These are phyloP conservation scores for Apostichopus californicus DNA, from an alignment of 35 echinoderm and acorn worm species.

Conservation along the genomic window DNA sequence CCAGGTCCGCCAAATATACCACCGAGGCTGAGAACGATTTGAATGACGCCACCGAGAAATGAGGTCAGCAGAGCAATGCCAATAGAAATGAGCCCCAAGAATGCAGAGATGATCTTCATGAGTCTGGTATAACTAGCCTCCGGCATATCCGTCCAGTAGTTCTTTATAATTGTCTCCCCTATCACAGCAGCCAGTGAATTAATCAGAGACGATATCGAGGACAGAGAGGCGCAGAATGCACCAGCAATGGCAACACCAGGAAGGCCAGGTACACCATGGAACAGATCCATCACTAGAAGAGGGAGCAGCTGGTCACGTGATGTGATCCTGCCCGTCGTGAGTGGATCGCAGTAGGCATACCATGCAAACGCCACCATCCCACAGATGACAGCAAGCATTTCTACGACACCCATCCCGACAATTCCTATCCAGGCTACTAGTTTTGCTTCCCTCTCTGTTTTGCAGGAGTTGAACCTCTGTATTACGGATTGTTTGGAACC, in stretches of 20 bases:
- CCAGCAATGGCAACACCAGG: conserved; percentile 35
- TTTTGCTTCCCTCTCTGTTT: conserved; percentile 22
- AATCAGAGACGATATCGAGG: conserved; percentile 35
- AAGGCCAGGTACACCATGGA: conserved; percentile 7
- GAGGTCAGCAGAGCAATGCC: conserved; percentile 2
- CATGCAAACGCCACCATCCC: conserved; percentile 56
- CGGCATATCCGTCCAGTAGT: conserved; percentile 1
- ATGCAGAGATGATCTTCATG: conserved; percentile 40
- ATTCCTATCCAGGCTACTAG: conserved; percentile 45
- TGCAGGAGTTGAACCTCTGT: conserved; percentile 48
- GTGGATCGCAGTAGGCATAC: conserved; percentile 57
- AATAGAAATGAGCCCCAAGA: too few relatives aligned
- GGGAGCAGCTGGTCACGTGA: conserved; percentile 28
- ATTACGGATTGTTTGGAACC: conserved; percentile 27
- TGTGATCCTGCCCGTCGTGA: conserved; percentile 7
- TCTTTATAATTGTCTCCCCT: conserved; percentile 30
- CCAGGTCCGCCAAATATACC: conserved; percentile 44
- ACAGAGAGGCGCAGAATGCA: conserved; percentile 39
- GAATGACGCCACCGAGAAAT: conserved; percentile 20
- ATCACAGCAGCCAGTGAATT: conserved; percentile 43
- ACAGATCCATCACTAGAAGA: conserved; percentile 44
- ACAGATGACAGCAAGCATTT: conserved; percentile 35
- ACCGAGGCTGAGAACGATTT: conserved; percentile 38
- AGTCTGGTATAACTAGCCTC: conserved; percentile 9
- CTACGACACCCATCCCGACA: conserved; percentile 24